Evolutionary conservation across 2,113 vertebrate genomes (phyloP), one percentile per base, ranked within the genome.

Genomic region (Brachionichthys hirsutus): DNA sequence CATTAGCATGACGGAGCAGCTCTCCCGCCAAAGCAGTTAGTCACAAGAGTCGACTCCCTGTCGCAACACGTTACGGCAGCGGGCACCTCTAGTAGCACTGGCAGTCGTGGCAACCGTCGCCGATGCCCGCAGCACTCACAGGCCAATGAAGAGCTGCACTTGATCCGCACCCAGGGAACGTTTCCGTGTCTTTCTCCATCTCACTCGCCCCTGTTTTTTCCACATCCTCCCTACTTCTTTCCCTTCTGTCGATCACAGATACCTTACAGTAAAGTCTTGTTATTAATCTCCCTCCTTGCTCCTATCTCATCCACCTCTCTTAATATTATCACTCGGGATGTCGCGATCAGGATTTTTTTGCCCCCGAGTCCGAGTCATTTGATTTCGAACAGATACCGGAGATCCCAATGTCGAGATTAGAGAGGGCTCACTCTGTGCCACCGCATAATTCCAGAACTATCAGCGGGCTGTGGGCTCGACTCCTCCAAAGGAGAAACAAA

Each of bases 1-100:
- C 80, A 90, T 90, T 91, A 86, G 81, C 86, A 85, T 90, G 88
- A 90, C 89, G 87, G 78, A 85, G 78, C 74, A 84, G 80, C 85
- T 57, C 69, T 70, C 49, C 87, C 90, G 89, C 86, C 90, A 92
- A 85, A 89, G 85, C 88, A 87, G 82, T 91, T 92, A 88, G 90
- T 90, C 87, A 87, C 84, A 83, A 89, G 82, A 89, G 89, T 87
- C 89, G 75, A 78, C 77, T n/a, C 69, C 41, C 82, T 91, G 91
- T 92, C 90, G 90, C 80, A 89, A 88, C 86, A 84, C 79, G 91
- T 92, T 90, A 91, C 72, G 65, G 70, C 75, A 81, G 82, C 77
- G 71, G 72, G 70, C 78, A 54, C 86, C 79, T 81, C n/a, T 80
- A 77, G 86, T 65, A 72, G 77, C 60, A 49, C 73, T 59, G 76